phyloP scores from a whole-genome alignment of 2,113 vertebrate species.

The Pica pica region DNA sequence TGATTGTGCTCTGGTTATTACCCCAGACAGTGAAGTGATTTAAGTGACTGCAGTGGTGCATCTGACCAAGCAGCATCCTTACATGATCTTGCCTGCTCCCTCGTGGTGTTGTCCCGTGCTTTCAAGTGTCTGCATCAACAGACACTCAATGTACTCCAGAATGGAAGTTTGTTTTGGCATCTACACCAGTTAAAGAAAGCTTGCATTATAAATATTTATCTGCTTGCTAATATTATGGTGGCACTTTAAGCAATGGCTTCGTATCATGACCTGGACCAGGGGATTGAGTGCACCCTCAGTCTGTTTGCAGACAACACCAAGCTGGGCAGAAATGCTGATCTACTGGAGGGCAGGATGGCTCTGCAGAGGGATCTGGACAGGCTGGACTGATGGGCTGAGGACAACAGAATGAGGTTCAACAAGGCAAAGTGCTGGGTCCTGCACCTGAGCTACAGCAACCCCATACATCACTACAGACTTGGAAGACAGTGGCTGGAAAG shows the following conservation, averaged over 20 bases:
- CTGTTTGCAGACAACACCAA: not conserved
- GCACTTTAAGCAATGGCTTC: not conserved
- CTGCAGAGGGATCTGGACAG: not conserved
- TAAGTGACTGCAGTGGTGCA: not conserved
- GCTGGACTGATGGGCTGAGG: not conserved
- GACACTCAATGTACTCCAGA: not conserved
- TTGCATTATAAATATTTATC: not conserved
- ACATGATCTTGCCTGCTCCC: not conserved
- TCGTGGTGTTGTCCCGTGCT: not conserved
- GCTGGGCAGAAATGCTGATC: not conserved
- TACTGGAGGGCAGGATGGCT: not conserved
- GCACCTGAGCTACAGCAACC: not conserved
- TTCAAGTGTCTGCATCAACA: not conserved
- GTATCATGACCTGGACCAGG: not conserved
- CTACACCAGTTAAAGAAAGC: not conserved
- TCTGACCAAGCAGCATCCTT: not conserved
- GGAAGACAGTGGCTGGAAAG: not conserved
- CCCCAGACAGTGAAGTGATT: not conserved
- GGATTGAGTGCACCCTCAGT: not conserved
- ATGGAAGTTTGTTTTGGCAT: not conserved
- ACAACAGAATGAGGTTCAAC: not conserved
- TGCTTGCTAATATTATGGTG: not conserved
- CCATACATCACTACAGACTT: not conserved
- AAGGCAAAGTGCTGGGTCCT: not conserved
- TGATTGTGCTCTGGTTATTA: not conserved